Base-by-base conservation (phyloP, 1,140 invertebrate genomes). In the Zaprionus vittiger region DNA sequence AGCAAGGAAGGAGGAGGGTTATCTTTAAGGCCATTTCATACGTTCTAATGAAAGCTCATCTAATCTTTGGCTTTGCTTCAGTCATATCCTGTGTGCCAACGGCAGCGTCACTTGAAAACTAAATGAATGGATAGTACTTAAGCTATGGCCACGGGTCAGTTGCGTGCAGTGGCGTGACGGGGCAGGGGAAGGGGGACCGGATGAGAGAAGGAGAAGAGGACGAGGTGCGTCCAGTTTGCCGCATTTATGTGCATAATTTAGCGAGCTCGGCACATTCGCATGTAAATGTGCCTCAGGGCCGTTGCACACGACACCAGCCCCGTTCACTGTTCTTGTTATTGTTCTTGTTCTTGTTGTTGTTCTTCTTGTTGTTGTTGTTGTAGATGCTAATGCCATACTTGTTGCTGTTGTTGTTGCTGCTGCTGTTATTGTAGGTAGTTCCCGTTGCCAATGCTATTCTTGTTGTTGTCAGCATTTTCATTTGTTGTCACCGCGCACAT, bases 201-300 rank as follows among this genome's bases (percentile, higher is more conserved):
- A 28, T 28, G 26, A 6, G 26, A 5, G 14, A 12, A 2, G 24
- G 15, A 24, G 9, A 26, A 54, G n/a, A 37, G 38, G 26, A 15
- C 49, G 54, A 56, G 20, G 31, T 28, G 31, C 17, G 28, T 28
- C 37, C 65, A 60, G 65, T 47, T 41, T 52, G 44, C 41, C 34
- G 65, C 72, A 55, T 68, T 68, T 74, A 74, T 74, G 76, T 74
- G 76, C 76, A 74, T 74, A 78, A 74, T 74, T 69, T 64, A 78
- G 60, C 41, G 44, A 47, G 17, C 31, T 71, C 28, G 44, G 44
- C 71, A 63, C 59, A 64, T 74, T 78, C 54, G 52, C 76, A 78
- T 78, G 65, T 68, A 69, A 78, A 78, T 78, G 72, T 47, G 64
- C 60, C 55, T 60, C 34, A 72, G 70, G 69, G 38, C 54, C 69